Evolutionary conservation across 2,888 invertebrate genomes (phyloP).

Genomic region (Hypomecis punctinalis): DNA sequence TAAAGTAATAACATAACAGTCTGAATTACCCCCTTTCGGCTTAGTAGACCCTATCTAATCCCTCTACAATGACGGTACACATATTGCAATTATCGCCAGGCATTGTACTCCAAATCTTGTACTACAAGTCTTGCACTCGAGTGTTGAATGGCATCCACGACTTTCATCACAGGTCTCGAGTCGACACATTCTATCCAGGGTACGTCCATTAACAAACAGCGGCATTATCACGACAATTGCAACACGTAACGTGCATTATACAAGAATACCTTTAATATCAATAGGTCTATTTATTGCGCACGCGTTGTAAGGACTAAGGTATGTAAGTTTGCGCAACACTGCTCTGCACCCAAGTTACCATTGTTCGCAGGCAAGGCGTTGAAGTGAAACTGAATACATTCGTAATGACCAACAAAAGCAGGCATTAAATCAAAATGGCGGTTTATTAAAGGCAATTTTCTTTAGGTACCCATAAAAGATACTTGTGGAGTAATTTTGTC

Average conservation of each 20-base stretch:
- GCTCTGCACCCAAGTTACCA: conserved; percentile 6
- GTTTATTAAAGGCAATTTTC: conserved; percentile 33
- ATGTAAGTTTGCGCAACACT: conserved; percentile 29
- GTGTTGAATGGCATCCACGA: neutral
- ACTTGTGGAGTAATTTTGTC: conserved; percentile 3
- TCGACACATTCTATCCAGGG: conserved; percentile 7
- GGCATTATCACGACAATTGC: conserved; percentile 16
- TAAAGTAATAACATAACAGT: too few species aligned
- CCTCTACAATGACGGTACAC: too few species aligned
- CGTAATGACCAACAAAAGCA: conserved; percentile 20
- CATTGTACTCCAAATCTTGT: too few species aligned
- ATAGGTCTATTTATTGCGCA: conserved; percentile 25
- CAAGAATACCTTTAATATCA: conserved; percentile 16
- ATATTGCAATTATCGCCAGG: too few species aligned
- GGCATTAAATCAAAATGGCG: conserved; percentile 30
- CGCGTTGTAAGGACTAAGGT: conserved; percentile 29
- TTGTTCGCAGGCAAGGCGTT: conserved; percentile 27
- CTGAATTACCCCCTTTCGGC: too few species aligned
- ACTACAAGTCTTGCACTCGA: too few species aligned
- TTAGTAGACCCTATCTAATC: too few species aligned
- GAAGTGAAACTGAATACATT: conserved; percentile 11
- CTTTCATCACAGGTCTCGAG: neutral
- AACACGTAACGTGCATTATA: conserved; percentile 26
- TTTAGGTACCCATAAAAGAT: conserved; percentile 26
- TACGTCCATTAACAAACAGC: conserved; percentile 13